Evolutionary conservation across 2,797 vertebrate species (phyloP), one percentile per base, ranked within the genome.

Genomic region (Vultur gryphus): DNA sequence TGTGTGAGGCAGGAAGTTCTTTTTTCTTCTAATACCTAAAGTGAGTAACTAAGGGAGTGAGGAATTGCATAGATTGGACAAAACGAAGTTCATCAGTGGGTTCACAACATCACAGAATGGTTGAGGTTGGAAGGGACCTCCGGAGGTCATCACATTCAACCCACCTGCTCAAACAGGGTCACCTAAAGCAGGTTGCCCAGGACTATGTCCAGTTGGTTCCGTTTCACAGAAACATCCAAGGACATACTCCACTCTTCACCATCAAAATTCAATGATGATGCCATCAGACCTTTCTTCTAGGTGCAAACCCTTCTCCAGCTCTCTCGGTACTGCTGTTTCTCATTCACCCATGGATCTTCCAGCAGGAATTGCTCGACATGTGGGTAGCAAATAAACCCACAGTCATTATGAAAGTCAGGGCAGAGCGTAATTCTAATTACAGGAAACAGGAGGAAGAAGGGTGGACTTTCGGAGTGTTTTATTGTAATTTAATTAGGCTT

Each of bases 401-500:
- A 39, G 71, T 21, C 9, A 1, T 69, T 67, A 41, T 4, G 29
- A 59, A 33, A 92, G 77, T 29, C 72, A 80, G 65, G 70, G 24
- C 29, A 96, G 69, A 67, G 41, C 35, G 48, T 89, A 89, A 87
- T 84, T 94, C 75, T 75, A 69, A 62, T 85, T 69, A 78, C 70
- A 96, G 82, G 86, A 95, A 95, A 81, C 65, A 29, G 90, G 59
- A 87, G 87, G 48, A 84, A 86, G 46, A 39, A 43, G 26, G 64
- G 46, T 28, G 20, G 18, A 61, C 21, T 92, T 91, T 13, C 5
- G 7, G 41, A 62, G 57, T 77, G 64, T 78, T 97, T 96, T 96
- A 93, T 91, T 83, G 93, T 55, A 54, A 72, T 93, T 92, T 91
- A 97, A 96, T 83, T 65, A 85, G 57, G 31, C 49, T 93, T 95